phyloP scores from a whole-genome alignment of 2,888 invertebrate species.

The Mythimna lalbum region DNA sequence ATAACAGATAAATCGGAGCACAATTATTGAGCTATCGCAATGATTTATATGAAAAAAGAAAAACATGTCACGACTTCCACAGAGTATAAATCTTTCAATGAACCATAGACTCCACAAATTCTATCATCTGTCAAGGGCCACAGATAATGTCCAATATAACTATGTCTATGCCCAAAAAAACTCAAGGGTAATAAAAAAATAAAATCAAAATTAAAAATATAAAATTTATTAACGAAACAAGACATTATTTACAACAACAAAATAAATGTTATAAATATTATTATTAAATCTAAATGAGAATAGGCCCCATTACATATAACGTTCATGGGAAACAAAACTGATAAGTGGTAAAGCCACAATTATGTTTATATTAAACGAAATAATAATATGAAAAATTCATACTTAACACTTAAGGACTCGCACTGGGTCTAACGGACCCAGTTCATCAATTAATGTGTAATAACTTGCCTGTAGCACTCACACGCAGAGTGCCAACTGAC shows the following conservation, averaged over 20 bases:
- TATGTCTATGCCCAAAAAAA: constrained; percentile 59
- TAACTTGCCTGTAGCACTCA: no score
- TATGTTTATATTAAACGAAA: not conserved
- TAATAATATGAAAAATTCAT: not conserved
- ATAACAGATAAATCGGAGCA: not conserved
- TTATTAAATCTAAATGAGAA: constrained; percentile 77
- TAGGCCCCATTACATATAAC: constrained; percentile 69
- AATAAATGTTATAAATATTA: constrained; percentile 75
- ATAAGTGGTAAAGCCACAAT: constrained; percentile 42
- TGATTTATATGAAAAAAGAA: not conserved
- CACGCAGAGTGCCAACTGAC: no score
- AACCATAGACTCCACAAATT: constrained; percentile 6
- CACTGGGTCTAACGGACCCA: no score
- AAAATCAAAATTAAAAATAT: constrained; percentile 79
- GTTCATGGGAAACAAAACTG: constrained; percentile 46
- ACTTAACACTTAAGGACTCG: no score
- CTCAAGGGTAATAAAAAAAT: constrained; percentile 68
- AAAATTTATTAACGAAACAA: constrained; percentile 87
- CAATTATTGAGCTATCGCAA: constrained; percentile 2
- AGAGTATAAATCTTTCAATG: not conserved
- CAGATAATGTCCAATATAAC: constrained; percentile 45
- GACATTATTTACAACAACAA: constrained; percentile 85
- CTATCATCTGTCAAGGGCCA: not conserved
- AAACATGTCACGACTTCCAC: not conserved
- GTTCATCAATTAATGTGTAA: no score